Evolutionary conservation across 1,140 invertebrate genomes (phyloP), one percentile per base, ranked within the genome.

Genomic region (Gonioctena quinquepunctata): DNA sequence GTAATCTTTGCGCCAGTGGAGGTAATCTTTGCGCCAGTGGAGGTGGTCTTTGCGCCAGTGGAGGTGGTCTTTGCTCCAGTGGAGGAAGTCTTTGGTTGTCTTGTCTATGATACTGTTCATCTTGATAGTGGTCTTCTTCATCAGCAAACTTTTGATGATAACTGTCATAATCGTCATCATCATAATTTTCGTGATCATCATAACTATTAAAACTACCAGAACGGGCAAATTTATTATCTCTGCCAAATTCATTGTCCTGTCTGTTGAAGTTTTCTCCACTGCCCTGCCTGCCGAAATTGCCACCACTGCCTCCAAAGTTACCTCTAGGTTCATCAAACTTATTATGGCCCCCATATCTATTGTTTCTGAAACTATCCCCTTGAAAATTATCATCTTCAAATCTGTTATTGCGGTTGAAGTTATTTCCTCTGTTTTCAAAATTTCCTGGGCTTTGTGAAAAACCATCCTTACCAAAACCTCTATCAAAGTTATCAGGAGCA

Each of bases 81-180:
- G 23, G 27, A 5, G 28, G 27, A 26, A 26, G 59, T 8, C 16
- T 26, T 21, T 26, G 8, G 3, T 16, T 18, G 8, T 28, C n/a
- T 19, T 13, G 27, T n/a, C 7, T 42, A 3, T 22, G 33, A 18
- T 25, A 18, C 23, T 21, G 5, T 18, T 60, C 54, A 22, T 68
- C 56, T 5, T 25, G 16, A 64, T 52, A 42, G 5, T 13, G 26
- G 56, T 52, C 59, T 28, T 69, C 56, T 6, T 70, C 70, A 8
- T 33, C 70, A 13, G 71, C 65, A 61, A 75, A 75, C 64, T 42
- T 70, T 13, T 71, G 52, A 69, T 77, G 68, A 52, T 73, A 75
- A 19, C 70, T 64, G 0, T 75, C 73, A 68, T 68, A 75, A 19
- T 72, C 69, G 4, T 76, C 71, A 1, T 73, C 62, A 2, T 73